Base-by-base conservation (phyloP, 1,140 invertebrate genomes). In the Apis laboriosa region DNA sequence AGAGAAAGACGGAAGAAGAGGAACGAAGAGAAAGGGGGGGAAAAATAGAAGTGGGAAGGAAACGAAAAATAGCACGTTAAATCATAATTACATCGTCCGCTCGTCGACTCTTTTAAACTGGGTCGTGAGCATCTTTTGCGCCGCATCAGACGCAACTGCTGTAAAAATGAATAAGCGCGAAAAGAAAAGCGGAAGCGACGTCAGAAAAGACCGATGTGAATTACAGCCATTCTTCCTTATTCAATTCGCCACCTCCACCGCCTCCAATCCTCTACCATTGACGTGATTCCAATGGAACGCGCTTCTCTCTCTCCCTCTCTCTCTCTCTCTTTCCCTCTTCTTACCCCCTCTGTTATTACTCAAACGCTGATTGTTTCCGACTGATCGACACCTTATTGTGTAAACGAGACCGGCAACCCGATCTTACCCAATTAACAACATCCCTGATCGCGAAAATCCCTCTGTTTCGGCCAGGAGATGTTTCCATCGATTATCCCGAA, bases 361-460 rank as follows among this genome's bases (percentile, higher is more conserved):
- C 81, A 17, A 43, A 43, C 51, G 51, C 43, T 78, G 72, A 83
- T 83, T 83, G 81, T 78, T 78, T 78, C 75, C 75, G 80, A 70
- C 60, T 63, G 80, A 83, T 83, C 80, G 75, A 83, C 64, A 77
- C 53, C 75, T 83, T 77, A 83, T 83, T 78, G 76, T 71, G 81
- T 63, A 70, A 78, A 64, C 68, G 75, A 78, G 53, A 56, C 51
- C 56, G 34, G 7, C 56, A 55, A 61, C 28, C 49, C 28, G 15
- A 17, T 34, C 28, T 68, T 71, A 28, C 51, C 24, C 58, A 67
- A 77, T 83, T 78, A 78, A 72, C 68, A 64, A 13, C 34, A 17
- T 15, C 43, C 49, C 19, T 17, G 64, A 77, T 77, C 63, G 73
- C 68, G 55, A 24, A 80, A 75, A 75, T 17, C 56, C 12, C n/a